Base-by-base conservation (phyloP, 2,113 vertebrate genomes). In the Stegastes partitus region DNA sequence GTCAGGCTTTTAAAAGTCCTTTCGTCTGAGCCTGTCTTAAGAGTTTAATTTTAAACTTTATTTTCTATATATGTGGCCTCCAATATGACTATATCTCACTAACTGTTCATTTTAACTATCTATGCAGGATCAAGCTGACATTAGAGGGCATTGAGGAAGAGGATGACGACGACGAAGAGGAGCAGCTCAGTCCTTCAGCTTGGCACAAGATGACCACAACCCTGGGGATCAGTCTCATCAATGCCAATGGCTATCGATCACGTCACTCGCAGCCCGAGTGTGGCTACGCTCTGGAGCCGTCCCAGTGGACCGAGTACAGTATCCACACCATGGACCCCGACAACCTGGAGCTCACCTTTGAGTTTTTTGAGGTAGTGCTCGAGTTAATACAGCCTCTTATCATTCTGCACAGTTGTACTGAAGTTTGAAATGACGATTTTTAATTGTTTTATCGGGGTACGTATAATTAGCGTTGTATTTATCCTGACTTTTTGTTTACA, bases 291-390 rank as follows among this genome's bases (percentile, higher is more conserved):
- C 84, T 99, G 72, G 97, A 97, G 85, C 91, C 95, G 14, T 92
- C 94, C 15, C 88, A 92, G 0, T 99, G 98, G 98, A 96, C 96
- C 0, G 98, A 99, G 58, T 99, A 99, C 90, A 96, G 93, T 1
- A 97, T 99, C 90, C 97, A 98, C 78, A 98, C 97, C 54, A 98
- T 99, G 98, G 96, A 97, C 42, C 98, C 98, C 7, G 96, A 98
- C 88, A 99, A 99, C 91, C 90, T 99, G 72, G 98, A 99, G 83
- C 92, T 99, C 28, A 96, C 96, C 61, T 98, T 99, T 90, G 97
- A 99, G 91, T 99, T 99, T 87, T 99, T 99, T 94, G 98, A 99
- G 96, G 98, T 98, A 81, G 80, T 86, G 70, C 12, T 54, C 15
- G 0, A 5, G 5, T 15, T 18, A 47, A 3, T 0, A 1, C n/a